Conservation (phyloP, 2,113 vertebrate species). For the Porphyrio hochstetteri region DNA sequence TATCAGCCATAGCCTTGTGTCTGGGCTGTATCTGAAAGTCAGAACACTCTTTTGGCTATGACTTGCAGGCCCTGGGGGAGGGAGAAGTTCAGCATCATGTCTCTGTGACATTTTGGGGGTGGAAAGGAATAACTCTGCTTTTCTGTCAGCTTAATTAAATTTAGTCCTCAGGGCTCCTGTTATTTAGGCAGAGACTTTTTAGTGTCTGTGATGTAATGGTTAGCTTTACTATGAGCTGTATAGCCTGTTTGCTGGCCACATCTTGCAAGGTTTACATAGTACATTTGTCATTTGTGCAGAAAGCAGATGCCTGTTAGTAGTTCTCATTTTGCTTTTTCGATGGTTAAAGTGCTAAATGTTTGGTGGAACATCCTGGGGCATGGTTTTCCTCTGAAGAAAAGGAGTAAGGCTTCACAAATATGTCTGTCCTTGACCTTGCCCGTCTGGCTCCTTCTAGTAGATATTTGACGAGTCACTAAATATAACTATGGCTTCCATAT, state of each 20-base stretch:
- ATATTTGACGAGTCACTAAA: neutral
- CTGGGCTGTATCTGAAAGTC: too few relatives aligned
- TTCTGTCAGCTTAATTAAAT: neutral
- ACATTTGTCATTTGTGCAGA: neutral
- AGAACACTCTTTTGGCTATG: neutral
- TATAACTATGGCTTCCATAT: neutral
- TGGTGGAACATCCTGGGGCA: neutral
- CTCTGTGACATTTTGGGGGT: conserved; percentile 30
- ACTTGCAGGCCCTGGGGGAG: conserved; percentile 12
- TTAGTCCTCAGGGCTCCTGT: neutral
- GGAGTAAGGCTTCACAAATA: neutral
- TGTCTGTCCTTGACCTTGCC: neutral
- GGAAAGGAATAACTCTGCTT: conserved; percentile 13
- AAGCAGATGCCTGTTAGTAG: neutral
- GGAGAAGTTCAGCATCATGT: neutral
- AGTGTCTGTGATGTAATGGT: neutral
- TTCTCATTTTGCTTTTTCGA: neutral
- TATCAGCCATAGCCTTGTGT: too few relatives aligned
- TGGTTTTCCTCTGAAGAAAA: neutral
- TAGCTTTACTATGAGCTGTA: neutral
- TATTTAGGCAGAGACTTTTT: conserved; percentile 16
- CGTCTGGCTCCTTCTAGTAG: neutral
- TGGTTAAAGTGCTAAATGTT: neutral
- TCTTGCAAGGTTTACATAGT: neutral
- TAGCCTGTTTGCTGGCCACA: neutral